Evolutionary conservation across 2,888 invertebrate genomes (phyloP), one percentile per base, ranked within the genome.

Genomic region (Luperina testacea): DNA sequence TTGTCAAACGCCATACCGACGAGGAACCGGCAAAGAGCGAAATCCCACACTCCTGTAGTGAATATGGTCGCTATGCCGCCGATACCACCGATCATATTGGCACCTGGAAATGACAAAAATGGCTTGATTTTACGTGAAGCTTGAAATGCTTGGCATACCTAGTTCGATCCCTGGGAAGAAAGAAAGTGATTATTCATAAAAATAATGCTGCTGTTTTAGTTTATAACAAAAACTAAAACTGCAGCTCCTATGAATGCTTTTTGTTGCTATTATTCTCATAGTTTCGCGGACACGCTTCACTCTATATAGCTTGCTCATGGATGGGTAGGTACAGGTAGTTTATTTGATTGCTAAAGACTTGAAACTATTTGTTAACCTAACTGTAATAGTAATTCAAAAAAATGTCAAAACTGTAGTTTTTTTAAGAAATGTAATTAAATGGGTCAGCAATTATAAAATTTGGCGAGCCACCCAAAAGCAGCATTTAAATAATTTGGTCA

Each of bases 1-100:
- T 98, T 99, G 94, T 99, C 99, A 92, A 98, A 99, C 17, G 98
- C 98, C 96, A 98, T 98, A 75, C 99, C 99, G 63, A 98, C 98
- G 74, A 99, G 96, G 93, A 99, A 98, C 75, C 99, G 96, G 93
- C 98, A 98, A 24, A 98, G 92, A 15, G 98, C 97, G 93, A 99
- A 99, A 84, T 98, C 97, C 98, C 98, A 98, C 88, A 99, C 98
- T 7, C 97, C 97, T 0, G 95, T 96, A 11, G 98, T 97, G 92
- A 98, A 98, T 0, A 98, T 97, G 0, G 98, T 98, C 4, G 98
- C 97, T 42, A 98, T 96, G 1, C 99, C 97, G 15, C 97, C 97
- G 1, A 96, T 90, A 78, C 98, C 97, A 0, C 98, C 98, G 71
- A 98, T 95, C 75, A 98, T 68, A 93, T 98, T 98, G 6, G 98